A percentile compares a stretch with the other conserved stretches of the same genome.
Evolutionary conservation across 2,888 invertebrate species (phyloP).

Genomic region (Euclidia mi): DNA sequence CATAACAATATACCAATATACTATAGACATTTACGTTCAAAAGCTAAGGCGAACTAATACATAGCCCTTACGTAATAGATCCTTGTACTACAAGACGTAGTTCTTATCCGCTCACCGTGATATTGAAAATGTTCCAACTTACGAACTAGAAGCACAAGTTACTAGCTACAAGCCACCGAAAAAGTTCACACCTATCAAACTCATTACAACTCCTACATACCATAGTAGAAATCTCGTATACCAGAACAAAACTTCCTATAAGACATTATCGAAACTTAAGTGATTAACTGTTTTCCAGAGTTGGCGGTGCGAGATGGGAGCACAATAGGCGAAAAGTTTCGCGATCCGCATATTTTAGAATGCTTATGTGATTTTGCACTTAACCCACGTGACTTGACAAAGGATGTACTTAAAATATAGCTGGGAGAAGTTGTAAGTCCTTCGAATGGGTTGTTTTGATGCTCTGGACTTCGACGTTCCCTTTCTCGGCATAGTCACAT

Average conservation of each 20-base stretch:
- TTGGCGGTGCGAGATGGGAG: conserved; percentile 49
- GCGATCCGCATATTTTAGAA: conserved; percentile 75
- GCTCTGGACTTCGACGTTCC: conserved; percentile 3
- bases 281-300: conserved; percentile 79
- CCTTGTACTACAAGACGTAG: not conserved
- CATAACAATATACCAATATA: too few species aligned
- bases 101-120: not conserved
- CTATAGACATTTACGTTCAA: not conserved
- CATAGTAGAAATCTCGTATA: conserved; percentile 29
- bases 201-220: conserved; percentile 44
- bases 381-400: conserved; percentile 52
- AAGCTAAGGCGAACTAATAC: not conserved
- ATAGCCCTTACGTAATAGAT: too few species aligned
- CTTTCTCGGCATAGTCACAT: not conserved
- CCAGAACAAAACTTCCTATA: conserved; percentile 50
- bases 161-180: conserved; percentile 14
- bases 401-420: conserved; percentile 37
- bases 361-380: conserved; percentile 71
- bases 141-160: not conserved
- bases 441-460: conserved; percentile 39
- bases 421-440: conserved; percentile 32
- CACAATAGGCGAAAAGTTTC: conserved; percentile 74
- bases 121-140: not conserved
- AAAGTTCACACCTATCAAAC: conserved; percentile 34
- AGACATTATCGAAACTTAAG: conserved; percentile 81